Base-by-base conservation (phyloP, 2,113 vertebrate species). In the Potamarius usumacintae region DNA sequence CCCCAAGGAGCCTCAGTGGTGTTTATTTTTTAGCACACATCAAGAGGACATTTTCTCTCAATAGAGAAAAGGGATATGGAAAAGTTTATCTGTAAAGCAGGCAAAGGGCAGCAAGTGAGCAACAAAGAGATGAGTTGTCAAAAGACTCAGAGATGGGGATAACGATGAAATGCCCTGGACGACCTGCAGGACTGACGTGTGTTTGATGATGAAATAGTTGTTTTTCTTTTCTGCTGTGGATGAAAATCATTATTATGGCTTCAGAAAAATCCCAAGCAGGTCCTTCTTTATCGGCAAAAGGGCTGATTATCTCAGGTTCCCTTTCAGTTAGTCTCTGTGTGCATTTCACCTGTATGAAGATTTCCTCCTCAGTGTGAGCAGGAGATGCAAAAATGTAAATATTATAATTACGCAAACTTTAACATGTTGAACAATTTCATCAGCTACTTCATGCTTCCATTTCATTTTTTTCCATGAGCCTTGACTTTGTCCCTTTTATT, bases 21-120 rank as follows among this genome's bases (percentile, higher is more conserved):
- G 8, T 72, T 72, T 71, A 2, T 52, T 52, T 79, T 79, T 52
- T n/a, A 27, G 20, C 52, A 53, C 12, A 7, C 52, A 67, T 67
- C 82, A 27, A 18, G 63, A 71, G 82, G 71, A 72, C 83, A 71
- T 30, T 83, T 53, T n/a, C 71, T 85, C 84, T 48, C 52, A 25
- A 62, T 50, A 20, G 22, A 85, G 42, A 20, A 65, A 20, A 62
- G 25, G 12, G 84, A 78, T 53, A 30, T n/a, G 58, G 74, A 50
- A 65, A 78, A 18, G 22, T 63, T 78, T 85, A 77, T 48, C 58
- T 34, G 84, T 76, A 76, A 76, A 77, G 30, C 42, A 2, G 20
- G 69, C 55, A 78, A n/a, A 60, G 60, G 72, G 22, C 58, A 60
- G 42, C 9, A 9, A 20, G 25, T 17, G 42, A 60, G 67, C 55